Conservation (phyloP, 2,797 vertebrate genomes). For the Sebastes dallii region DNA sequence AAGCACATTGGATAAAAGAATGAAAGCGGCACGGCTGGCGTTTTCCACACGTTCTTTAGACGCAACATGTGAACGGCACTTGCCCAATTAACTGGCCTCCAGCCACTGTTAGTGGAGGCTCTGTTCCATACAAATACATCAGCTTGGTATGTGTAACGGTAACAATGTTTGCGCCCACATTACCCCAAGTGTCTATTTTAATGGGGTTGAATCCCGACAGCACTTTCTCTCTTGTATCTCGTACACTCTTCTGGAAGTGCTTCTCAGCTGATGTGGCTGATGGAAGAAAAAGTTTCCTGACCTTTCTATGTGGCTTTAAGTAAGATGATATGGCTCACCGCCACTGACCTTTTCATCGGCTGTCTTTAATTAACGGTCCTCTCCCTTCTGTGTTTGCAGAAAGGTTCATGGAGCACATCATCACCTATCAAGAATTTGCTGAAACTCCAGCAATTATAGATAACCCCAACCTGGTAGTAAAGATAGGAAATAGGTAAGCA, state of each 20-base stretch:
- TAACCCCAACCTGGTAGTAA: slow-evolving; percentile 96
- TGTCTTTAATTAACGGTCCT: slow-evolving; percentile 37
- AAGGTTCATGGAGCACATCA: slow-evolving; percentile 97
- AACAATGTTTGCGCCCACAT: background rate
- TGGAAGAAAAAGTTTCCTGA: slow-evolving; percentile 9
- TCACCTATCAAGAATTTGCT: slow-evolving; percentile 96
- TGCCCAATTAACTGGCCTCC: background rate
- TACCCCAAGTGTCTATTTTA: background rate
- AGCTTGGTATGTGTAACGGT: background rate
- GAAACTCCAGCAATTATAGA: slow-evolving; percentile 98
- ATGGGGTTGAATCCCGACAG: background rate
- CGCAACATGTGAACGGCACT: background rate
- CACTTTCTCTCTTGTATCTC: background rate
- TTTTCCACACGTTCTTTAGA: background rate
- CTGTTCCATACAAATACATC: background rate
- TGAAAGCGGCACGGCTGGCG: background rate
- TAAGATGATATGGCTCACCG: slow-evolving; percentile 16
- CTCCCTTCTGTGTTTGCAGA: slow-evolving; percentile 80
- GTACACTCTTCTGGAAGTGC: background rate
- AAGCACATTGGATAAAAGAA: background rate
- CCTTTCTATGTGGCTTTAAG: slow-evolving; percentile 25
- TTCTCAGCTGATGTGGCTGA: background rate
- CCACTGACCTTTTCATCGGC: slow-evolving; percentile 37
- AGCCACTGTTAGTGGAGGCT: background rate
- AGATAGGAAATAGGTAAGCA: slow-evolving; percentile 92